phyloP scores from a whole-genome alignment of 2,888 invertebrate species.

The Tetanocera ferruginea region DNA sequence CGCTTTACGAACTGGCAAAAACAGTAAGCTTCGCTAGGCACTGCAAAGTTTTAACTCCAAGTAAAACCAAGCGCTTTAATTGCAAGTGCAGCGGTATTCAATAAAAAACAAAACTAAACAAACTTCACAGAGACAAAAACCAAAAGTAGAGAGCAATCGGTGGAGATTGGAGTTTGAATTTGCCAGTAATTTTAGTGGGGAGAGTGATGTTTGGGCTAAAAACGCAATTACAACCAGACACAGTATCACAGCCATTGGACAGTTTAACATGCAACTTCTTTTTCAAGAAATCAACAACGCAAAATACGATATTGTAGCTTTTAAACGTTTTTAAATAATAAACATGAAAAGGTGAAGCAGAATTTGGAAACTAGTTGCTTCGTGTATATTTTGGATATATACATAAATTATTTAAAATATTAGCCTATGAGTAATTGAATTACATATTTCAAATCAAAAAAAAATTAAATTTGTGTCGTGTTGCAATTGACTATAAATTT shows the following conservation, averaged over 20 bases:
- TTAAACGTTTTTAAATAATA: constrained; percentile 21
- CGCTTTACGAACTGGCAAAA: neutral
- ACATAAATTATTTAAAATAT: constrained; percentile 27
- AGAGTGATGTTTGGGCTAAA: neutral
- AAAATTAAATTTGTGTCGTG: neutral
- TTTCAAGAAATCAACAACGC: neutral
- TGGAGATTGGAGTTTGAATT: neutral
- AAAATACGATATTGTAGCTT: constrained; percentile 25
- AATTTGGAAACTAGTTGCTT: constrained; percentile 35
- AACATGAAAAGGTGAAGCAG: constrained; percentile 34
- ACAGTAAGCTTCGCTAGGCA: constrained; percentile 35
- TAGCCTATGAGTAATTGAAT: neutral
- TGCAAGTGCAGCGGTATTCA: constrained; percentile 44
- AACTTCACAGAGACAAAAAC: constrained; percentile 14
- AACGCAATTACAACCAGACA: constrained; percentile 47
- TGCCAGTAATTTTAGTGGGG: constrained; percentile 6
- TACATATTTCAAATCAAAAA: constrained; percentile 27
- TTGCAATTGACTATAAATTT: neutral
- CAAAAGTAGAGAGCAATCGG: constrained; percentile 19
- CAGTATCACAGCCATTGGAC: constrained; percentile 51
- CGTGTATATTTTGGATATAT: constrained; percentile 42
- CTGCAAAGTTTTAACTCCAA: constrained; percentile 46
- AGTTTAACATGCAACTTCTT: constrained; percentile 4
- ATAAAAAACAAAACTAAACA: neutral
- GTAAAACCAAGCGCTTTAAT: constrained; percentile 48